A percentile compares a stretch with the other conserved stretches of the same genome.
These are phyloP conservation scores for Lacanobia wlatinum DNA, from an alignment of 2,888 invertebrate genomes.

Conservation along the genomic window DNA sequence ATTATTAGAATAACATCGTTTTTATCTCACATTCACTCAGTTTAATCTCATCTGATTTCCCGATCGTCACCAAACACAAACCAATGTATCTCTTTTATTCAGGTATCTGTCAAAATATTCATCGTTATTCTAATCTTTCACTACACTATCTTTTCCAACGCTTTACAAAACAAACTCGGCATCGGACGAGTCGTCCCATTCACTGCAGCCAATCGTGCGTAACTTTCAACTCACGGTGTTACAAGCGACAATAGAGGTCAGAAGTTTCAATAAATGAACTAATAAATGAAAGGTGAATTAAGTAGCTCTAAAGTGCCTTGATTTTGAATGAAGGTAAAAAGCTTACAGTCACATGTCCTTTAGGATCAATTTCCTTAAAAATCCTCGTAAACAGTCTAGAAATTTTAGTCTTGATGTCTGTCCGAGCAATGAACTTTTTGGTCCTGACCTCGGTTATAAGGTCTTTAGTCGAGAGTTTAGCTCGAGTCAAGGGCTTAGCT, in stretches of 20 bases:
- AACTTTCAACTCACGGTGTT: slow-evolving; percentile 51
- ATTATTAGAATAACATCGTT: too few relatives aligned
- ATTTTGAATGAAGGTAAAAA: not conserved
- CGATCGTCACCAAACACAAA: not conserved
- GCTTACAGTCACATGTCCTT: not conserved
- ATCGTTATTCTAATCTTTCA: slow-evolving; percentile 22
- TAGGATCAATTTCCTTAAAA: not conserved
- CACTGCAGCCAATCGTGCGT: slow-evolving; percentile 49
- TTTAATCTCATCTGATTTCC: not conserved
- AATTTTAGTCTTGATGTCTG: not conserved
- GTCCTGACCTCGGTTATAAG: not conserved
- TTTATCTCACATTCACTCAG: too few relatives aligned
- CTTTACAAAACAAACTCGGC: slow-evolving; percentile 44
- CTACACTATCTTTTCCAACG: slow-evolving; percentile 9
- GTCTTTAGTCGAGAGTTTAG: not conserved
- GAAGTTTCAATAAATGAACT: slow-evolving; percentile 16
- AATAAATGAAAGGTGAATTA: not conserved
- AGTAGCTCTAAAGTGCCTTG: not conserved
- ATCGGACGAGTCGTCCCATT: slow-evolving; percentile 31
- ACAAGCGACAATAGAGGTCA: slow-evolving; percentile 1
- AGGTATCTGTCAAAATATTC: slow-evolving; percentile 11
- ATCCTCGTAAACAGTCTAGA: not conserved
- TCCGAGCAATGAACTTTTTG: not conserved
- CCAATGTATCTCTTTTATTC: not conserved
- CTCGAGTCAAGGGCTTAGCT: not conserved